Evolutionary conservation across 2,113 vertebrate genomes (phyloP), one percentile per base, ranked within the genome.

Genomic region (Anarhynchus alexandrinus): DNA sequence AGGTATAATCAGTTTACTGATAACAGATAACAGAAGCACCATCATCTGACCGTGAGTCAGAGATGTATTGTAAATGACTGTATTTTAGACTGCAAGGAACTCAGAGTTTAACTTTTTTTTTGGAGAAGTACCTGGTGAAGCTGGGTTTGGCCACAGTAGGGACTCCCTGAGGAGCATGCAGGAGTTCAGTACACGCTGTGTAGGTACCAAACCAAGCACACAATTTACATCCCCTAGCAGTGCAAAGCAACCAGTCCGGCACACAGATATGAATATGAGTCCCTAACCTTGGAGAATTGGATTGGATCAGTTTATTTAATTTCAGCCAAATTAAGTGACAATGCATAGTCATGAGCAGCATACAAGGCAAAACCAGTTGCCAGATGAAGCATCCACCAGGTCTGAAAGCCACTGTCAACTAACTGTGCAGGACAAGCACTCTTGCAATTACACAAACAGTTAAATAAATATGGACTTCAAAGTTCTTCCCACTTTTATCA

Each of bases 251-350:
- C 62, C 42, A 86, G 78, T 36, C 88, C 51, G 52, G 55, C 14
- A 59, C 51, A 40, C 76, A 29, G 43, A 77, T 5, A 64, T 12
- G 74, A 90, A 73, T 5, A 64, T 12, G 74, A 90, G 57, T n/a
- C 86, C 14, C n/a, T 34, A 76, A 79, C 84, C 67, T 84, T 54
- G 62, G 71, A 86, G 42, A 88, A 95, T 4, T 77, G 51, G 9
- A 94, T 43, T 83, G 45, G 83, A 88, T 84, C 69, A 0, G 2
- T 74, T 93, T 43, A 55, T 72, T 81, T 94, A 49, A 94, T 96
- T 96, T 94, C 90, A 95, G 43, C 58, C 61, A 83, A 80, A 70
- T 96, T 95, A 90, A 91, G 81, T 70, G 73, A 82, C 73, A 93
- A 66, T 52, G 70, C 38, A 71, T 9, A n/a, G 85, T 87, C 73